Evolutionary conservation across 2,797 vertebrate species (phyloP), one percentile per base, ranked within the genome.

Genomic region (Manis pentadactyla): DNA sequence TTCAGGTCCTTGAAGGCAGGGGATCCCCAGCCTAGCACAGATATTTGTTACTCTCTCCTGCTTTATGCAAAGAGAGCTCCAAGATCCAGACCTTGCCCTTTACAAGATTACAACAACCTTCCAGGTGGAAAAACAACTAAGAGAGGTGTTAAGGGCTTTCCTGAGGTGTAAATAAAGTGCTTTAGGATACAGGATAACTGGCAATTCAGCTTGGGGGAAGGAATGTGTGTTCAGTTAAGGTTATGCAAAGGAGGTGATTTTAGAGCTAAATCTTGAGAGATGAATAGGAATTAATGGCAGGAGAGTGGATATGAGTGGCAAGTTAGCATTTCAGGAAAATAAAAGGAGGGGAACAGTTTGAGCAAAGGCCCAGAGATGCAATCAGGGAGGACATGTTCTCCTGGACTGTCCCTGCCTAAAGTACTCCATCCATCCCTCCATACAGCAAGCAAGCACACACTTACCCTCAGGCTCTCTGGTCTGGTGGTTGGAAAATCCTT

Each of bases 121-220:
- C 57, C 71, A 90, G 29, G 71, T 64, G 31, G 18, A 81, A 93
- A 96, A 95, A 78, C 46, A 95, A 88, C 15, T 39, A 87, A 81
- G 49, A 96, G 11, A 51, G 3, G 39, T 82, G 29, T 90, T 91
- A 69, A 81, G 27, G 37, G 55, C 37, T 93, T 77, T 93, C 83
- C 15, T 81, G 37, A 81, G 29, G 10, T 88, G 2, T 87, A 93
- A 94, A 85, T 13, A 90, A 89, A 92, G 29, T 74, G 37, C 29
- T 87, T 95, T 69, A 82, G 73, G 51, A 92, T 14, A 78, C 14
- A 91, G 63, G 19, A 78, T 86, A 96, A 90, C 64, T 57, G 64
- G 61, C 53, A 84, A 89, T 81, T 92, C 61, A 66, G 23, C 66
- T 82, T 82, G n/a, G 14, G 3, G 46, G 53, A 93, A 71, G 31